Percentiles rank a stretch among this genome's conserved stretches.
phyloP scores from a whole-genome alignment of 2,113 vertebrate species.

The Anas platyrhynchos region DNA sequence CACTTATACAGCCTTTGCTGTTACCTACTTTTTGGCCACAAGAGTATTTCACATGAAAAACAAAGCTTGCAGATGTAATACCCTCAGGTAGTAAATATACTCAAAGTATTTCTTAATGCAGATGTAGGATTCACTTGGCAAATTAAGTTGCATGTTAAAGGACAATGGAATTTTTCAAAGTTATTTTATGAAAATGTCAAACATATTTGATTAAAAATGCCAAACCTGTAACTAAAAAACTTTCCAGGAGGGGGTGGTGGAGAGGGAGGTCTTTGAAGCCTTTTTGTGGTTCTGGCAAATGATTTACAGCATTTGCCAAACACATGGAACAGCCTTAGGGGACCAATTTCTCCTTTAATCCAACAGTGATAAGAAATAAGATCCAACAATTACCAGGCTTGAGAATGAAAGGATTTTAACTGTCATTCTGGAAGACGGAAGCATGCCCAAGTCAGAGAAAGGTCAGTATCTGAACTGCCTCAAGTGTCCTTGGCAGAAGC shows the following conservation, averaged over 20 bases:
- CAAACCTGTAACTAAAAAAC: background rate
- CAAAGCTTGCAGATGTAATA: background rate
- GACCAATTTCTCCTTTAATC: slow-evolving; percentile 17
- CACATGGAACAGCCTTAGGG: background rate
- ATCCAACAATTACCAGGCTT: background rate
- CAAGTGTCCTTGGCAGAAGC: background rate
- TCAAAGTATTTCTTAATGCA: background rate
- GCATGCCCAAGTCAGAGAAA: background rate
- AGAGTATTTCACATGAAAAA: background rate
- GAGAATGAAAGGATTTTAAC: background rate
- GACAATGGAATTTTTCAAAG: background rate
- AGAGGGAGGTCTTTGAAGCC: background rate
- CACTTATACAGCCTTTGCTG: background rate
- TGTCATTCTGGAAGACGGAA: background rate
- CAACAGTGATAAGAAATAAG: slow-evolving; percentile 36
- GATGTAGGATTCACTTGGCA: background rate
- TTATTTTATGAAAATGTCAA: slow-evolving; percentile 9
- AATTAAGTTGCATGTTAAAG: background rate
- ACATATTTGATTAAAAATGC: background rate
- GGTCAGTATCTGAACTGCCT: background rate
- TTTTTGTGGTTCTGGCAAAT: slow-evolving; percentile 28
- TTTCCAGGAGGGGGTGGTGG: background rate
- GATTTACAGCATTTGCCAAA: slow-evolving; percentile 29
- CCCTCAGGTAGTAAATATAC: background rate
- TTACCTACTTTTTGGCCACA: background rate